Conservation (phyloP, 1,140 invertebrate genomes). For the Drosophila pachea region DNA sequence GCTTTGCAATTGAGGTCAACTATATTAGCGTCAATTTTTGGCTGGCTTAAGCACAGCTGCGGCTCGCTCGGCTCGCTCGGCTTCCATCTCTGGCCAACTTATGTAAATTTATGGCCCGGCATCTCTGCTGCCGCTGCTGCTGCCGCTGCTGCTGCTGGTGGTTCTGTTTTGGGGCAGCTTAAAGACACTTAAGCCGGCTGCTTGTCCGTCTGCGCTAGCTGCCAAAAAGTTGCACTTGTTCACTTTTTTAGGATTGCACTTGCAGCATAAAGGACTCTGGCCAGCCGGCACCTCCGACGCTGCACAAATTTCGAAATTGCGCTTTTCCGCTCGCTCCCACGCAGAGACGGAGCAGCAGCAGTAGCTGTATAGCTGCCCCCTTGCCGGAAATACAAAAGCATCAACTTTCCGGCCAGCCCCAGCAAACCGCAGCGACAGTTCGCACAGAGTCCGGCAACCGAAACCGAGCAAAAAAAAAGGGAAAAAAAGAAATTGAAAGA, state of each 20-base stretch:
- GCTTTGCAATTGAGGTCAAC: constrained; percentile 51
- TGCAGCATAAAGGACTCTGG: constrained; percentile 41
- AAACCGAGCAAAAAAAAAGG: too few relatives aligned
- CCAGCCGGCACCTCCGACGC: constrained; percentile 11
- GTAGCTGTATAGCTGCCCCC: neutral
- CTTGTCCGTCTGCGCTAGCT: constrained; percentile 30
- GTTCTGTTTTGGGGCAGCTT: constrained; percentile 15
- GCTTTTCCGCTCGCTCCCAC: constrained; percentile 52
- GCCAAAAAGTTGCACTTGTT: constrained; percentile 61
- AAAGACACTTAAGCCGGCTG: constrained; percentile 48
- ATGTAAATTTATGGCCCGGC: constrained; percentile 58
- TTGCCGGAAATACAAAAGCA: constrained; percentile 72
- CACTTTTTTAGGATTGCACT: constrained; percentile 55
- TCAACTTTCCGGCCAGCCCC: constrained; percentile 68
- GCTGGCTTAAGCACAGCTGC: constrained; percentile 47
- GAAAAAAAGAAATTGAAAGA: constrained; percentile 23
- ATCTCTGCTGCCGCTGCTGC: constrained; percentile 37
- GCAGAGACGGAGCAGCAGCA: constrained; percentile 17
- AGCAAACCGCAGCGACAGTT: constrained; percentile 43
- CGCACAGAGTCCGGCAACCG: neutral
- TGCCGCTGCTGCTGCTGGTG: constrained; percentile 27
- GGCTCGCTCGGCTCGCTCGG: constrained; percentile 1
- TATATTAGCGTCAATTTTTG: constrained; percentile 60
- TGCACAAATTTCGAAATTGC: constrained; percentile 71
- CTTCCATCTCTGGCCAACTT: constrained; percentile 38